These are phyloP conservation scores for Dicyrtoma fusca DNA, from an alignment of 2,888 invertebrate species.

Conservation along the genomic window DNA sequence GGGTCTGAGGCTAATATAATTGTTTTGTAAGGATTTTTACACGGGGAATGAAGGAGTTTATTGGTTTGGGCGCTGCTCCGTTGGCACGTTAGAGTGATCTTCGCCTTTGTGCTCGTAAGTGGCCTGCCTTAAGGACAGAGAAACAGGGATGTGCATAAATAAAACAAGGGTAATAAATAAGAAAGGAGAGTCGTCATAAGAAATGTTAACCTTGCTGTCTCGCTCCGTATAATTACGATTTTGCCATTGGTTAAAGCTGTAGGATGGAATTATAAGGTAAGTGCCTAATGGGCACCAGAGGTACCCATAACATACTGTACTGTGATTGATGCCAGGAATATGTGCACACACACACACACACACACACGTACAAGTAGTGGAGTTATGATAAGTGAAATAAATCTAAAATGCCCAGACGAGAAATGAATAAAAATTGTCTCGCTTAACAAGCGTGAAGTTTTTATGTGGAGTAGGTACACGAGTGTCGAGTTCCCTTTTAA, in stretches of 20 bases:
- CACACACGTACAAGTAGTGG: background rate
- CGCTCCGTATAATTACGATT: too few species aligned
- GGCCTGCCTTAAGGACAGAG: constrained; percentile 8
- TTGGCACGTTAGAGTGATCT: background rate
- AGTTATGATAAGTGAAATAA: constrained; percentile 23
- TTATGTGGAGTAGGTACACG: background rate
- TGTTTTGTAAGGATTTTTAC: constrained; percentile 1
- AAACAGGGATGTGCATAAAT: background rate
- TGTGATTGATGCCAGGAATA: too few species aligned
- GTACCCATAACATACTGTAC: too few species aligned
- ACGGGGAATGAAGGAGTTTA: constrained; percentile 4
- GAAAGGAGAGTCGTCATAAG: too few species aligned
- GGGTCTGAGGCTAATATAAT: too few species aligned
- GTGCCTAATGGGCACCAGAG: too few species aligned
- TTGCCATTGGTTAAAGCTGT: too few species aligned
- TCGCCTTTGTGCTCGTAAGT: background rate
- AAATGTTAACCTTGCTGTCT: too few species aligned
- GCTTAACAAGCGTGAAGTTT: constrained; percentile 29
- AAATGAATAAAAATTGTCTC: constrained; percentile 27
- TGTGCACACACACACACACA: background rate
- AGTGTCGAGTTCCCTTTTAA: constrained; percentile 10
- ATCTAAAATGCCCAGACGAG: constrained; percentile 7
- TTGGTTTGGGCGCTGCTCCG: constrained; percentile 24
- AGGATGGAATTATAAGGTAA: too few species aligned
- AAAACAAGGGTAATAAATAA: too few species aligned